Evolutionary conservation across 1,140 invertebrate species (phyloP), one percentile per base, ranked within the genome.

Genomic region (Zaprionus africanus): DNA sequence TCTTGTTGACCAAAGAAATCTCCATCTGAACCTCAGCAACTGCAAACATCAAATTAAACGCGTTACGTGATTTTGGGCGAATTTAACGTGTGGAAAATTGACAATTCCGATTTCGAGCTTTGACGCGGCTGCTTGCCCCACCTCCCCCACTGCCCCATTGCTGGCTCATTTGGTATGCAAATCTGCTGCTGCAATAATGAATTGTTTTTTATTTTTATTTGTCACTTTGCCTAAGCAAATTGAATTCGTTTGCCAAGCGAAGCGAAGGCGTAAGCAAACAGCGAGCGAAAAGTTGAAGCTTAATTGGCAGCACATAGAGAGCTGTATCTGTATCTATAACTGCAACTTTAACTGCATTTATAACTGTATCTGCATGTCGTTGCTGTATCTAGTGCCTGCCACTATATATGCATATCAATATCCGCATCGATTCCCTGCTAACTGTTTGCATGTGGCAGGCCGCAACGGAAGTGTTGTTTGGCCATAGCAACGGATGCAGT

Each of bases 61-160:
- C 65, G 58, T 75, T 69, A 69, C 72, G 66, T 68, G 64, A 68
- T 74, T 74, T 67, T 61, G 53, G 41, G 54, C 24, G 17, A 43
- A 63, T 41, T 41, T 83, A 83, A 83, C 81, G 81, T 83, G 81
- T 83, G 72, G 76, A 80, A 83, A 83, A 83, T 83, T 83, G 81
- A 73, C 51, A 80, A 84, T 84, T 83, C 81, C 81, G 76, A 41
- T 83, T 24, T 53, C n/a, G 59, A 61, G 41, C 71, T 61, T 54
- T 31, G 22, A 46, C 72, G 28, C 28, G 54, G 56, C n/a, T 64
- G 11, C 9, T n/a, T 13, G 24, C 43, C 28, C 12, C 26, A 15
- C 22, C 60, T 9, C 5, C 15, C 6, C 1, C 12, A n/a, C 7
- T 12, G 1, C 19, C 4, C 13, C 31, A 11, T 19, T 11, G 15